Base-by-base conservation (phyloP, 2,888 invertebrate species). In the Cerastis leucographa region DNA sequence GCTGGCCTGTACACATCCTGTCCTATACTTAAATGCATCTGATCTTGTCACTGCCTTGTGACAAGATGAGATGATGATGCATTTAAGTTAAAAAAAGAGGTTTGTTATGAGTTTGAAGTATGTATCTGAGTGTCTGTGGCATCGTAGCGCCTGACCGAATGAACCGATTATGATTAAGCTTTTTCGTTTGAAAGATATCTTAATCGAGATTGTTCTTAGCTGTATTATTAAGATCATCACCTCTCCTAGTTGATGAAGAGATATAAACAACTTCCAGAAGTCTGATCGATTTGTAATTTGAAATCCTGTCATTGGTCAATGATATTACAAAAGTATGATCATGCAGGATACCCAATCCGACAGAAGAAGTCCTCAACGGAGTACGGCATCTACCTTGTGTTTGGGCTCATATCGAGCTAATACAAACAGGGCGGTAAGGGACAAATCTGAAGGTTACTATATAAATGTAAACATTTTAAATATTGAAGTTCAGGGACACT, bases 31-130 rank as follows among this genome's bases (percentile, higher is more conserved):
- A 35, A 35, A 14, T 78, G 42, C 42, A 67, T 67, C 49, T 35
- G 64, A 56, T 76, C 12, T 76, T 22, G 56, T 65, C 56, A 78
- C 35, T 29, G 25, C 54, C 42, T 11, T 46, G 35, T 35, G 35
- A 35, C 35, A 35, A 35, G 35, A 35, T 35, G 2, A 35, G 35
- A 1, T 2, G 35, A 35, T 3, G 35, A n/a, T n/a, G n/a, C n/a
- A n/a, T n/a, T n/a, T n/a, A n/a, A n/a, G n/a, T n/a, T n/a, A n/a
- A n/a, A 1, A 35, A 35, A 35, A 35, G 3, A 35, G 35, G 35
- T 35, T 35, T 17, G 14, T 25, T 56, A 25, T 25, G 25, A 17
- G 14, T 29, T 59, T 29, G 8, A 59, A 56, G 25, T 56, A 25
- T 54, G 22, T 51, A 51, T 46, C 14, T 17, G 17, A 6, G 46